phyloP scores from a whole-genome alignment of 1,140 invertebrate genomes.

The Trachelipus rathkii region DNA sequence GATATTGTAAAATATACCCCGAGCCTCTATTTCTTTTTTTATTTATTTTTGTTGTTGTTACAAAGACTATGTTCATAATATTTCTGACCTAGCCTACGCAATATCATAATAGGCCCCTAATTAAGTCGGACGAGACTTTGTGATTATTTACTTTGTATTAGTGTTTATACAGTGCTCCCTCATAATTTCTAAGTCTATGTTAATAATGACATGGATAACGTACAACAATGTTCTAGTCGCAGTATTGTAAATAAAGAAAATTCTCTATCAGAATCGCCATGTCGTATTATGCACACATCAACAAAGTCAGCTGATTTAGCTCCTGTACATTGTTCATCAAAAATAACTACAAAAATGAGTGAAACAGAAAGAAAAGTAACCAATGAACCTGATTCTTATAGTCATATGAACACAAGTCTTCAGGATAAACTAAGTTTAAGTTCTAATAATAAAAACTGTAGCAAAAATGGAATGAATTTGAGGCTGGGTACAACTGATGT shows the following conservation, averaged over 20 bases:
- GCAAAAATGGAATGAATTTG: slow-evolving; percentile 25
- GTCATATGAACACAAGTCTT: background rate
- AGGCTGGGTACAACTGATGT: slow-evolving; percentile 28
- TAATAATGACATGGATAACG: slow-evolving; percentile 3
- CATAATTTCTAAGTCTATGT: background rate
- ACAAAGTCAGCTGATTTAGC: slow-evolving; percentile 6
- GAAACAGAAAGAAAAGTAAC: background rate
- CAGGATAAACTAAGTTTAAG: slow-evolving; percentile 25
- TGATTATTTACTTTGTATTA: too few species aligned
- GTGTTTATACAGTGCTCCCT: too few species aligned
- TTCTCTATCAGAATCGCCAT: background rate
- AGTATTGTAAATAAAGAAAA: background rate
- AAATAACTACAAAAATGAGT: background rate
- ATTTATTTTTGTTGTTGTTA: too few species aligned
- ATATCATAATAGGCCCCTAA: too few species aligned
- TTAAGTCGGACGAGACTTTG: too few species aligned
- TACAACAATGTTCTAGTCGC: background rate
- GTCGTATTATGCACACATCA: background rate
- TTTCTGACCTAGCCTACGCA: too few species aligned
- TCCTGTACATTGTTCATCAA: background rate
- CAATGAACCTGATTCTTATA: background rate
- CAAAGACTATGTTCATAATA: too few species aligned
- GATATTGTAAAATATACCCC: too few species aligned
- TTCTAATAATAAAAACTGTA: slow-evolving; percentile 23
- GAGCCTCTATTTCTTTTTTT: too few species aligned